Conservation (phyloP, 2,113 vertebrate genomes). For the Oryzias woworae region DNA sequence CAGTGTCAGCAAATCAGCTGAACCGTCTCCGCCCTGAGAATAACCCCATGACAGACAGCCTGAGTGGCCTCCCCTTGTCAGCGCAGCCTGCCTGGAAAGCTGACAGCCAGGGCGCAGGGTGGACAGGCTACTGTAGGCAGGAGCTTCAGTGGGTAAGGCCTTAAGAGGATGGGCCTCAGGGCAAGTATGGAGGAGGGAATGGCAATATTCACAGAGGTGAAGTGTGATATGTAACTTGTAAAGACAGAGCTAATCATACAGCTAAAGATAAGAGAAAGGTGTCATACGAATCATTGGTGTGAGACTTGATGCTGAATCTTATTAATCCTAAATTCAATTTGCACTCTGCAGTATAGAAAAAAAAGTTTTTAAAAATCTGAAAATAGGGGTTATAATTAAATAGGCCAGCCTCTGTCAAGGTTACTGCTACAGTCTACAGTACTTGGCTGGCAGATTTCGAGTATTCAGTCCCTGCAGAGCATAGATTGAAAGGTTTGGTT, state of each 20-base stretch:
- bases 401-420: constrained; percentile 64
- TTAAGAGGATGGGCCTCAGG: constrained; percentile 37
- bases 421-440: constrained; percentile 54
- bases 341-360: not conserved
- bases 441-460: constrained; percentile 56
- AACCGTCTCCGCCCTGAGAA: constrained; percentile 78
- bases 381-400: constrained; percentile 50
- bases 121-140: constrained; percentile 62
- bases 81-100: constrained; percentile 70
- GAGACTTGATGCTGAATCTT: constrained; percentile 2
- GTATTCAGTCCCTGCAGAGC: constrained; percentile 59
- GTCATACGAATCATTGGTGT: not conserved
- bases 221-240: constrained; percentile 17
- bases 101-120: constrained; percentile 78
- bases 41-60: constrained; percentile 81
- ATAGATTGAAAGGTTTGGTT: constrained; percentile 58
- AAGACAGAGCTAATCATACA: constrained; percentile 17
- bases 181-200: constrained; percentile 18
- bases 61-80: constrained; percentile 78
- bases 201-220: constrained; percentile 6
- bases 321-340: constrained; percentile 3
- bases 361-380: constrained; percentile 18
- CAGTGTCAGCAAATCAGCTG: constrained; percentile 78
- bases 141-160: constrained; percentile 52
- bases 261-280: constrained; percentile 4